Conservation (phyloP, 2,797 vertebrate species). For the Gymnothorax reevesii region DNA sequence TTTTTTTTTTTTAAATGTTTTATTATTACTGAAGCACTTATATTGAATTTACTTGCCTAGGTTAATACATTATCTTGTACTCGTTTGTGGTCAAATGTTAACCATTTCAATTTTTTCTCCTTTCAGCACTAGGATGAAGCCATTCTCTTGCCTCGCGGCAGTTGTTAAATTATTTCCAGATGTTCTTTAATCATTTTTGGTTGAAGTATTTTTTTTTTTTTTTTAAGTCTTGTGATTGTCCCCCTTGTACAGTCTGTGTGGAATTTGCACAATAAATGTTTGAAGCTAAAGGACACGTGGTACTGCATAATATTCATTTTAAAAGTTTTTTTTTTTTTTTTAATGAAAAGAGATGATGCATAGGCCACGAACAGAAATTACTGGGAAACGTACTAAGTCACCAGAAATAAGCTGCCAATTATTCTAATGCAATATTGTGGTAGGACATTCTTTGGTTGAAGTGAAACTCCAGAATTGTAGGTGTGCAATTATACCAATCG, state of each 20-base stretch:
- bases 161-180: conserved; percentile 30
- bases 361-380: too few species aligned
- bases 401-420: too few species aligned
- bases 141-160: conserved; percentile 23
- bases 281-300: conserved; percentile 36
- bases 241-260: conserved; percentile 36
- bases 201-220: conserved; percentile 40
- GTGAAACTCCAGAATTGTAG: too few species aligned
- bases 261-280: conserved; percentile 57
- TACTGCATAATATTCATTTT: too few species aligned
- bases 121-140: conserved; percentile 5
- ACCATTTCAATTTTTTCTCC: neutral
- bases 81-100: neutral
- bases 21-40: neutral
- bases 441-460: too few species aligned
- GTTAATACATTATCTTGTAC: neutral
- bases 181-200: conserved; percentile 21
- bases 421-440: too few species aligned
- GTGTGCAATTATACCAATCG: neutral
- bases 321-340: too few species aligned
- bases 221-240: conserved; percentile 43
- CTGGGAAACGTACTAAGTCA: too few species aligned
- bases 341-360: too few species aligned
- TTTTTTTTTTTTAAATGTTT: neutral
- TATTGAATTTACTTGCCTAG: neutral